phyloP scores from a whole-genome alignment of 2,113 vertebrate species.

The Megaceryle torquata region DNA sequence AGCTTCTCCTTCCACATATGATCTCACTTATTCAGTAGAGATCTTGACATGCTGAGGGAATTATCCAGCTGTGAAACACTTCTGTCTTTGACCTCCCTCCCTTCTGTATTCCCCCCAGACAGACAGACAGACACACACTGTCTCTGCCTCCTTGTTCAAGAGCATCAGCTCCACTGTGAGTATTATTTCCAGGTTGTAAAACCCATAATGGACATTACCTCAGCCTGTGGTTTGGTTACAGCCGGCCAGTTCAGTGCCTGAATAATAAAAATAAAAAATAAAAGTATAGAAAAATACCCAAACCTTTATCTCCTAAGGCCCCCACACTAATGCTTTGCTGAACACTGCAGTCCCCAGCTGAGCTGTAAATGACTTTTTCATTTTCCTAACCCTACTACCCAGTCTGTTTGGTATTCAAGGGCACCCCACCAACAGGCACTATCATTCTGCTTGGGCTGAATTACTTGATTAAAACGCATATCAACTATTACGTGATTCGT shows the following conservation, averaged over 20 bases:
- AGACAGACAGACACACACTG: neutral
- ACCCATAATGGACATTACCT: neutral
- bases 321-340: neutral
- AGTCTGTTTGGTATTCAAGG: constrained; percentile 79
- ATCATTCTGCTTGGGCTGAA: constrained; percentile 72
- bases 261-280: neutral
- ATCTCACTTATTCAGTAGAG: neutral
- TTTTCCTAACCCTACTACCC: constrained; percentile 67
- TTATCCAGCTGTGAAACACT: neutral
- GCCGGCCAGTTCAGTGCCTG: constrained; percentile 48
- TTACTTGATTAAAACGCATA: constrained; percentile 84
- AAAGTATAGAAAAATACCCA: neutral
- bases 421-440: constrained; percentile 49
- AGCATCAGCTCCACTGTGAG: neutral
- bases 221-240: constrained; percentile 26
- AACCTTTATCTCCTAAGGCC: neutral
- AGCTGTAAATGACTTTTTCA: constrained; percentile 81
- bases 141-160: neutral
- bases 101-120: neutral
- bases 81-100: neutral
- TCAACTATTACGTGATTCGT: constrained; percentile 75
- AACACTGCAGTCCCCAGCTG: constrained; percentile 72
- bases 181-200: neutral
- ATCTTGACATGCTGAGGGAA: neutral
- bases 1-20: neutral